Percentiles rank a stretch among this genome's conserved stretches.
These are phyloP conservation scores for Oreotrochilus melanogaster DNA, from an alignment of 2,113 vertebrate genomes.

Conservation along the genomic window DNA sequence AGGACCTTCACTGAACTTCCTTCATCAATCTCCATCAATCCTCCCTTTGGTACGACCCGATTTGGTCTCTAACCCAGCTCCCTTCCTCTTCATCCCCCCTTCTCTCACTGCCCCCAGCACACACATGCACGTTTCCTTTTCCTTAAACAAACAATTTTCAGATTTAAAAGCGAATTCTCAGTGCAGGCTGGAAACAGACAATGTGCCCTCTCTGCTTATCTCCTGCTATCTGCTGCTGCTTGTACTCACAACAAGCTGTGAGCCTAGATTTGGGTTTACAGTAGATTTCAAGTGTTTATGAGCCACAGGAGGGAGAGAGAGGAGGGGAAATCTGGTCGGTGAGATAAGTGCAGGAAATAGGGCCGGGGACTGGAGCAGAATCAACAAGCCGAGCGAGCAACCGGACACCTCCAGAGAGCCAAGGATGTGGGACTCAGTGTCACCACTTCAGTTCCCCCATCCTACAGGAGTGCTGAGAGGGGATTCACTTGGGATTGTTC, in stretches of 20 bases:
- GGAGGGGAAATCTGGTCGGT: constrained; percentile 68
- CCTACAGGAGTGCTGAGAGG: background rate
- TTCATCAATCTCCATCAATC: constrained; percentile 48
- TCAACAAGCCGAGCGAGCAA: constrained; percentile 47
- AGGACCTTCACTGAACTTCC: background rate
- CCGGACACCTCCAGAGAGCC: background rate
- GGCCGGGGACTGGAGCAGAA: constrained; percentile 34
- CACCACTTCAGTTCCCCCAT: background rate
- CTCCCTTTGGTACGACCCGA: background rate
- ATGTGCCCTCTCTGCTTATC: constrained; percentile 53
- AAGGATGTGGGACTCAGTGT: constrained; percentile 49
- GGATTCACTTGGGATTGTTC: background rate
- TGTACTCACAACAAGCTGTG: constrained; percentile 29
- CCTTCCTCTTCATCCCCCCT: constrained; percentile 20
- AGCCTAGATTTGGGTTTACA: constrained; percentile 38
- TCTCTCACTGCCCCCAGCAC: background rate
- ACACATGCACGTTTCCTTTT: constrained; percentile 53
- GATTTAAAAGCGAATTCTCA: constrained; percentile 33
- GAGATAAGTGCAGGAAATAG: constrained; percentile 73
- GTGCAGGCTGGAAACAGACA: constrained; percentile 30
- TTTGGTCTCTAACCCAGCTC: constrained; percentile 13
- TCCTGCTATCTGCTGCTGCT: constrained; percentile 55
- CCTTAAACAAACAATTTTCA: constrained; percentile 58
- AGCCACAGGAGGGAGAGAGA: constrained; percentile 17
- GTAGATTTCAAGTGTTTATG: constrained; percentile 54